These are phyloP conservation scores for Coenobita brevimanus DNA, from an alignment of 1,140 invertebrate genomes.

Conservation along the genomic window DNA sequence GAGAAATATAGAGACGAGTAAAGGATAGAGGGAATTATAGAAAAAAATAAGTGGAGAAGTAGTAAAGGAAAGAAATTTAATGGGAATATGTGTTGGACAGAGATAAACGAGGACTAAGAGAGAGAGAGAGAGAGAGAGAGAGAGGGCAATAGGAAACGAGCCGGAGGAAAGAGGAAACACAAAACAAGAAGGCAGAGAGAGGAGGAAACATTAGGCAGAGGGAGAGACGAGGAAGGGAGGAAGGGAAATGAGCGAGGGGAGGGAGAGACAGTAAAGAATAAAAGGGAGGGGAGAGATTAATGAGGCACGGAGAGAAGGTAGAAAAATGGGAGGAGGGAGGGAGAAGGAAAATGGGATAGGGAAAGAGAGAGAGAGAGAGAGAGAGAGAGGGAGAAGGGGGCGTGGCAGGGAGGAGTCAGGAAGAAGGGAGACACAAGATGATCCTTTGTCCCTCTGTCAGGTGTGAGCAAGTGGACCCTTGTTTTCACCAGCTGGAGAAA, in stretches of 20 bases:
- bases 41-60: background rate
- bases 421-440: too few species aligned
- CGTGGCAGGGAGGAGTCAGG: too few species aligned
- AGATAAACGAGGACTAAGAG: background rate
- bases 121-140: constrained; percentile 19
- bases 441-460: too few species aligned
- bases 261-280: background rate
- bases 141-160: background rate
- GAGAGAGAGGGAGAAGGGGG: too few species aligned
- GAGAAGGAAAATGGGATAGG: too few species aligned
- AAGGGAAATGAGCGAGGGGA: background rate
- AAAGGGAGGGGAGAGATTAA: background rate
- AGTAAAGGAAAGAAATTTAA: background rate
- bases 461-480: too few species aligned
- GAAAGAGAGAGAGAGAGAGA: too few species aligned
- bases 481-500: too few species aligned
- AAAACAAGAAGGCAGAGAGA: background rate
- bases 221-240: background rate
- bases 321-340: background rate
- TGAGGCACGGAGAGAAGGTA: background rate
- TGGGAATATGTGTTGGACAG: background rate
- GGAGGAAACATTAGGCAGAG: background rate
- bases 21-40: background rate
- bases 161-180: background rate
- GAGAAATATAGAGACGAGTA: background rate